Evolutionary conservation across 2,797 vertebrate species (phyloP), one percentile per base, ranked within the genome.

Genomic region (Gila robusta): DNA sequence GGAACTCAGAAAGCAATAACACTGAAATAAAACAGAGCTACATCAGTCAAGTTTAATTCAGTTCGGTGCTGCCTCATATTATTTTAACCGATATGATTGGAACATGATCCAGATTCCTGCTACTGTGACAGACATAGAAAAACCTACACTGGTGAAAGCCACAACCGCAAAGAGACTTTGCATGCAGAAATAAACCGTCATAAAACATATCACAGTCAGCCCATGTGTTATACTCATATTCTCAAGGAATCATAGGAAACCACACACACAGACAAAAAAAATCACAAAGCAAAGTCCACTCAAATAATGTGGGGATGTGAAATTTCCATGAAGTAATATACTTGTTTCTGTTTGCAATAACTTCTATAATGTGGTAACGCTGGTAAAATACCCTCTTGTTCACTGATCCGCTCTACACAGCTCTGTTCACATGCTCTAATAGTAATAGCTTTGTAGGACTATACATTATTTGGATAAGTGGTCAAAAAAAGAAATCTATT

Each of bases 11-110:
- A 41, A 70, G 66, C 79, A 88, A 73, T 78, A 79, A 73, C 2
- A 7, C 44, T 44, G 81, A 88, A 85, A 73, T 79, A 83, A 86
- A 83, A 64, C 80, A 86, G 83, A 82, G 28, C 32, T 56, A 52
- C 64, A 64, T 52, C 32, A 72, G 80, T 66, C 71, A 79, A 79
- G 37, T 72, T 52, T 71, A 66, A 82, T 72, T 78, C 66, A 66
- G 71, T 72, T 72, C 4, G 2, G 17, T 32, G 5, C 66, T 35
- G 86, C 26, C 71, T 76, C 28, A 21, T 81, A 32, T 85, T 85
- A 85, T 78, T 85, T 41, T 82, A 79, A 79, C 72, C 4, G 44
- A 28, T 69, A 52, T 72, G 72, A 82, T 2, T 77, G 26, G 32
- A 83, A 67, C 71, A 37, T 52, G 77, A 71, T 71, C 26, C 67